These are phyloP conservation scores for Gambelia wislizenii DNA, from an alignment of 2,797 vertebrate species.

Conservation along the genomic window DNA sequence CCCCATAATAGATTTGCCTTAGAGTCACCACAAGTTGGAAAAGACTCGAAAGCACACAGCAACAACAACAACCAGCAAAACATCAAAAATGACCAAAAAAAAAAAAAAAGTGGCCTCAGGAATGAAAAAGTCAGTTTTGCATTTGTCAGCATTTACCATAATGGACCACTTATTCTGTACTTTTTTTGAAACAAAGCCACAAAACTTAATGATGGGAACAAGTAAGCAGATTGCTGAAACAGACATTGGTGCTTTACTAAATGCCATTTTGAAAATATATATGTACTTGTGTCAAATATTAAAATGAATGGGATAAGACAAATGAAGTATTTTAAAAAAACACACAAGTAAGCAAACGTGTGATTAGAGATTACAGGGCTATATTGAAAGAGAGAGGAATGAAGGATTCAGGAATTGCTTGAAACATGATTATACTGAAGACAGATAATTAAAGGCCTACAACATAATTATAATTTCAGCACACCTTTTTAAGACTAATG, in stretches of 20 bases:
- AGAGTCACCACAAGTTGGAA: too few relatives aligned
- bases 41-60: too few relatives aligned
- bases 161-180: conserved; percentile 3
- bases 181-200: conserved; percentile 3
- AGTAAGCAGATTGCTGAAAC: background rate
- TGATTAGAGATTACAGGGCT: background rate
- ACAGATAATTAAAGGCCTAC: background rate
- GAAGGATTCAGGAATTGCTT: background rate
- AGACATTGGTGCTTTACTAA: conserved; percentile 2
- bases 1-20: too few relatives aligned
- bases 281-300: background rate
- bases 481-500: background rate
- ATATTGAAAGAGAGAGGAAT: background rate
- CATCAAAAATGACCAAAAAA: background rate
- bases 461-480: background rate
- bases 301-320: background rate
- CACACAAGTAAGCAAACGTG: too few relatives aligned
- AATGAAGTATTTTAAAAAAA: background rate
- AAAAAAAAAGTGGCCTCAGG: background rate
- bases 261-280: background rate
- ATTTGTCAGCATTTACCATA: conserved; percentile 14
- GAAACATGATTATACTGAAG: background rate
- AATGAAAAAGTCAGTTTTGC: background rate
- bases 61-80: background rate
- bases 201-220: background rate